Evolutionary conservation across 92 coral and sea anemone genomes (phyloP).

Genomic region (Zoanthus sociatus): DNA sequence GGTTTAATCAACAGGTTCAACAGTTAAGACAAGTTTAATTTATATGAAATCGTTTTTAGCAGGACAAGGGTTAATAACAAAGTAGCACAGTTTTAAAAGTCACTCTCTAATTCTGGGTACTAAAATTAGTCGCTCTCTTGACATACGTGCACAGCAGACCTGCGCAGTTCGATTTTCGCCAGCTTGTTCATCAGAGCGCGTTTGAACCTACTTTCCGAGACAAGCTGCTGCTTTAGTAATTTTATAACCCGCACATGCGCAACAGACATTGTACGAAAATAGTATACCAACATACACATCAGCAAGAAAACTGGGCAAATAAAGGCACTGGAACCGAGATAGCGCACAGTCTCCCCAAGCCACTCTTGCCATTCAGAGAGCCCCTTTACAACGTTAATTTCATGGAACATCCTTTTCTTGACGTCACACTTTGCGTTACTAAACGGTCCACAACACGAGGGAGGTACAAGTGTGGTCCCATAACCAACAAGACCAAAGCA

Average conservation of each 20-base stretch:
- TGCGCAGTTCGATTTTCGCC: conserved; percentile 40
- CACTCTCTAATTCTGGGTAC: not conserved
- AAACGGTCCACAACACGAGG: conserved; percentile 87
- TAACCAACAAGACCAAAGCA: conserved; percentile 87
- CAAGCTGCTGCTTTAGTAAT: conserved; percentile 84
- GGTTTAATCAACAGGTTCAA: no score
- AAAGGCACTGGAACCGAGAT: conserved; percentile 86
- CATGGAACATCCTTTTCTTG: conserved; percentile 71
- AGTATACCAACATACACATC: conserved; percentile 73
- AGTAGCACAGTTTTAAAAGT: not conserved
- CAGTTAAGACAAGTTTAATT: no score
- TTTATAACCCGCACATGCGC: conserved; percentile 81
- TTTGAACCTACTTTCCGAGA: conserved; percentile 75
- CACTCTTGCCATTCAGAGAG: conserved; percentile 78
- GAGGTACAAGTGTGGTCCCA: conserved; percentile 87
- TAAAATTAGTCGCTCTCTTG: not conserved
- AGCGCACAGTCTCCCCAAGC: conserved; percentile 76
- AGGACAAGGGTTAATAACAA: no score
- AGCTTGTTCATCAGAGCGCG: conserved; percentile 60
- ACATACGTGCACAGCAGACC: conserved; percentile 21
- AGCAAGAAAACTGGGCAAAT: conserved; percentile 72
- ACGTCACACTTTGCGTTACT: conserved; percentile 75
- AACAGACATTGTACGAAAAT: conserved; percentile 80
- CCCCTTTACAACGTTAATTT: conserved; percentile 54
- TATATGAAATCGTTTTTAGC: no score